phyloP scores from a whole-genome alignment of 2,888 invertebrate genomes.

The Parapristionchus giblindavisi region DNA sequence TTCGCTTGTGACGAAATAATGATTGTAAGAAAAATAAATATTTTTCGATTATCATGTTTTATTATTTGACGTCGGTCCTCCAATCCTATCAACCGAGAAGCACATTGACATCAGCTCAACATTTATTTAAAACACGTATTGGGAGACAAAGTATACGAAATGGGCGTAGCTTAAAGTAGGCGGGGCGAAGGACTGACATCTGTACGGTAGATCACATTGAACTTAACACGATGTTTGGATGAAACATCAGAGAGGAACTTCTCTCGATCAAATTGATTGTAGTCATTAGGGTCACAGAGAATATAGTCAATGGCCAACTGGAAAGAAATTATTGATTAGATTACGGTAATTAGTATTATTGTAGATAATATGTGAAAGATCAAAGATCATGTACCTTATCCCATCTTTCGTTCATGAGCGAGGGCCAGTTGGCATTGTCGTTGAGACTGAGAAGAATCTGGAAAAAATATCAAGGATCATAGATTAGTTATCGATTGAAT shows the following conservation, averaged over 20 bases:
- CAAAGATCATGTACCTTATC: slow-evolving; percentile 28
- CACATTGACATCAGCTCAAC: no score
- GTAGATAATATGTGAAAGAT: slow-evolving; percentile 7
- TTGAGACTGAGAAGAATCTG: slow-evolving; percentile 21
- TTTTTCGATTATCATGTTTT: no score
- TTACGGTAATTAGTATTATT: not conserved
- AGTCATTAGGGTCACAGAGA: not conserved
- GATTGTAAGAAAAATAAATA: no score
- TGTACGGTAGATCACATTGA: slow-evolving; percentile 31
- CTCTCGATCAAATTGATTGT: not conserved
- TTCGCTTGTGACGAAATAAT: no score
- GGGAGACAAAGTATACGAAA: no score
- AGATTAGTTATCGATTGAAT: no score
- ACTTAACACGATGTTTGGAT: slow-evolving; percentile 24
- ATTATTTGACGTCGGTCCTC: no score
- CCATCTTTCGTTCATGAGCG: slow-evolving; percentile 20
- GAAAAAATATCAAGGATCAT: not conserved
- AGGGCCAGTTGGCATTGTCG: slow-evolving; percentile 5
- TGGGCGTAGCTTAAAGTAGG: no score
- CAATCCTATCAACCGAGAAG: no score
- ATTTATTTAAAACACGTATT: no score
- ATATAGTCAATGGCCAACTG: slow-evolving; percentile 37
- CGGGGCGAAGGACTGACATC: not conserved
- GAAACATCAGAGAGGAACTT: slow-evolving; percentile 4
- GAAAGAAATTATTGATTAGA: not conserved